Percentiles rank a stretch among this genome's conserved stretches.
phyloP scores from a whole-genome alignment of 1,140 invertebrate genomes.

The Cylas formicarius region DNA sequence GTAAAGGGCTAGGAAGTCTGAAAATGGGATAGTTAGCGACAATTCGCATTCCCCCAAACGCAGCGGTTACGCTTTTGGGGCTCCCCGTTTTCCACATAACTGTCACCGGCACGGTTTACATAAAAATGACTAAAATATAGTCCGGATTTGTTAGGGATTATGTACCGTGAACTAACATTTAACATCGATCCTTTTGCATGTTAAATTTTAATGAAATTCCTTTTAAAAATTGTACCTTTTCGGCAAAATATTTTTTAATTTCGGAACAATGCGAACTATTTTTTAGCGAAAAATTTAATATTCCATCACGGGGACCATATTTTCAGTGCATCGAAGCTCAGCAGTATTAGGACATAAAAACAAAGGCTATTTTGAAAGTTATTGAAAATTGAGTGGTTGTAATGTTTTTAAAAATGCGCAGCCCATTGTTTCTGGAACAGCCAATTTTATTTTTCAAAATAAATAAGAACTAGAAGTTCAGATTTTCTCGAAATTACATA shows the following conservation, averaged over 20 bases:
- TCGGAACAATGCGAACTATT: constrained; percentile 21
- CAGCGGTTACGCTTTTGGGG: constrained; percentile 38
- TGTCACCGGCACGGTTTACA: constrained; percentile 41
- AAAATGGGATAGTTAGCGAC: constrained; percentile 41
- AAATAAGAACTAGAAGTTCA: too few relatives aligned
- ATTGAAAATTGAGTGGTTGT: too few relatives aligned
- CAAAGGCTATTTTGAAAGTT: too few relatives aligned
- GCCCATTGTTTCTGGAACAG: too few relatives aligned
- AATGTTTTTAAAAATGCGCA: too few relatives aligned
- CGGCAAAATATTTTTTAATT: constrained; percentile 16
- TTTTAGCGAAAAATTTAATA: too few relatives aligned
- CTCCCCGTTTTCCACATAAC: constrained; percentile 33
- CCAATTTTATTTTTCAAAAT: too few relatives aligned
- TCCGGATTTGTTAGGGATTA: constrained; percentile 28
- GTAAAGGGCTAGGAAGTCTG: constrained; percentile 20
- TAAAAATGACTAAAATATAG: constrained; percentile 41
- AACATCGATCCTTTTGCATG: neutral
- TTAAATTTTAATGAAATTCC: constrained; percentile 21
- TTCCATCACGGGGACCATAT: constrained; percentile 18
- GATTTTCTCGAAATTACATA: too few relatives aligned
- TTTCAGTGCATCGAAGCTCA: constrained; percentile 18
- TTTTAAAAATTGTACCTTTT: constrained; percentile 18
- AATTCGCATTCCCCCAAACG: constrained; percentile 41
- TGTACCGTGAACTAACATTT: constrained; percentile 8
- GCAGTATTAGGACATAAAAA: too few relatives aligned